These are phyloP conservation scores for Rhinoraja longicauda DNA, from an alignment of 2,797 vertebrate species.

Conservation along the genomic window DNA sequence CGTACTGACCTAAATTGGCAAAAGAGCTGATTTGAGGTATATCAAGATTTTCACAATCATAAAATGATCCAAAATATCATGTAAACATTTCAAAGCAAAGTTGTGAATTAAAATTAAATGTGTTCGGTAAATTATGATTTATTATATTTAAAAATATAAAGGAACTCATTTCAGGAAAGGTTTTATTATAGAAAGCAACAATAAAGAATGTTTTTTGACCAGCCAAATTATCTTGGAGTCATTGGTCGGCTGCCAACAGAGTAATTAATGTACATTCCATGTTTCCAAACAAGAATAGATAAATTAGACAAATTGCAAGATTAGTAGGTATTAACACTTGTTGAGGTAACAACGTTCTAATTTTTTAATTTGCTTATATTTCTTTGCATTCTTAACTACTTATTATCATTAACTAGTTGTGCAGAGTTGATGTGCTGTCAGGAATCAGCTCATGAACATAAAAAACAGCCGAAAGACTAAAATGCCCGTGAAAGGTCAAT, in stretches of 20 bases:
- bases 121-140: background rate
- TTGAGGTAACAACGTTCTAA: background rate
- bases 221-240: background rate
- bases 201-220: background rate
- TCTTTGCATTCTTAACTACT: too few species aligned
- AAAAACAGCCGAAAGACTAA: background rate
- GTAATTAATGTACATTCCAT: too few species aligned
- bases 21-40: background rate
- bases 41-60: background rate
- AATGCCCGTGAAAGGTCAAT: background rate
- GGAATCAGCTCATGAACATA: background rate
- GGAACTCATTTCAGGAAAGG: too few species aligned
- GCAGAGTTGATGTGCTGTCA: background rate
- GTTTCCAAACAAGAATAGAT: background rate
- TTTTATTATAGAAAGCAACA: background rate
- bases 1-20: background rate
- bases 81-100: background rate
- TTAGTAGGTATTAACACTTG: background rate
- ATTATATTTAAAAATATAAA: background rate
- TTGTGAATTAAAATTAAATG: background rate
- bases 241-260: too few species aligned
- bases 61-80: background rate
- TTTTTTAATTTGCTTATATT: background rate
- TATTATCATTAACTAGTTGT: background rate
- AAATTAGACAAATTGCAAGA: conserved; percentile 22